Conservation (phyloP, 2,797 vertebrate species). For the Propithecus deckenii region DNA sequence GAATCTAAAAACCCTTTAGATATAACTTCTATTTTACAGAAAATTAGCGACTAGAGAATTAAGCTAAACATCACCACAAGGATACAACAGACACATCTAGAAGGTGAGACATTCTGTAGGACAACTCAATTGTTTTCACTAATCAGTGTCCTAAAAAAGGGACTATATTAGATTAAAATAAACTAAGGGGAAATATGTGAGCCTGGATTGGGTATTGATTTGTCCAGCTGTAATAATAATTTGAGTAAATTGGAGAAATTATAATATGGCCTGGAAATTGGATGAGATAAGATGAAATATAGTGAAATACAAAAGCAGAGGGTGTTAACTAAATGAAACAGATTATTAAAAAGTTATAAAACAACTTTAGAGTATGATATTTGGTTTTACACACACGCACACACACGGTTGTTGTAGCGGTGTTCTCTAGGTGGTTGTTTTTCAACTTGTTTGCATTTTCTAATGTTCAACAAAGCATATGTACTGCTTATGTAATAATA, state of each 20-base stretch:
- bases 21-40: background rate
- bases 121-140: background rate
- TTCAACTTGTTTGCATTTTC: conserved; percentile 3
- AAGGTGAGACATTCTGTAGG: background rate
- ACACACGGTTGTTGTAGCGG: background rate
- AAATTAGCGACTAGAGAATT: background rate
- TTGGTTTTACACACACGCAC: background rate
- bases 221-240: background rate
- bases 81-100: background rate
- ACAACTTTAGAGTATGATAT: background rate
- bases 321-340: background rate
- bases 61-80: background rate
- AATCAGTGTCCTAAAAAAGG: background rate
- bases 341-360: background rate
- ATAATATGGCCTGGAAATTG: background rate
- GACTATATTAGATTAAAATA: background rate
- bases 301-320: background rate
- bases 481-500: background rate
- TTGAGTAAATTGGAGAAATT: background rate
- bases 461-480: background rate
- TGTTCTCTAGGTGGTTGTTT: background rate
- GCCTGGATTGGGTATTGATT: background rate
- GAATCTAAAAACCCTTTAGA: background rate
- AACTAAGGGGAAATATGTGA: background rate
- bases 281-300: background rate